Evolutionary conservation across 2,113 vertebrate species (phyloP).

Genomic region (Rhinichthys klamathensis): DNA sequence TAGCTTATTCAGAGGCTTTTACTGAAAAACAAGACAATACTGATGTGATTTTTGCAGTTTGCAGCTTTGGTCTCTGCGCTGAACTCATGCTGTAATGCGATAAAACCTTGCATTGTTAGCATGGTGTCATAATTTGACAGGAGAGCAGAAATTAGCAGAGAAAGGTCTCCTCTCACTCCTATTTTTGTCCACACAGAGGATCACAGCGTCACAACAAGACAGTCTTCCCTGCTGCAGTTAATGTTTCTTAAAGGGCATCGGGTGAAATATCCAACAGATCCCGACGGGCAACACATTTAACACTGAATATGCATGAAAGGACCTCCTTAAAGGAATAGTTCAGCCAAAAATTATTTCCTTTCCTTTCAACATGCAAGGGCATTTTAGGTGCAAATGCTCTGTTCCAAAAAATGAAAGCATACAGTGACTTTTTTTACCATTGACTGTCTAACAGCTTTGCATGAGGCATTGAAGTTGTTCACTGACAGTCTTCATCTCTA

Average conservation of each 20-base stretch:
- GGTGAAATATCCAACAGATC: conserved; percentile 15
- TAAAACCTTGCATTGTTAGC: conserved; percentile 10
- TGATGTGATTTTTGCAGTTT: neutral
- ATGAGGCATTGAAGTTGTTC: neutral
- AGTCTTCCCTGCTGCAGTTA: neutral
- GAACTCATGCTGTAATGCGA: conserved; percentile 21
- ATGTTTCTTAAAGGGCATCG: conserved; percentile 10
- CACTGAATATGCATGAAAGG: neutral
- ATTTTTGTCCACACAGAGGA: conserved; percentile 3
- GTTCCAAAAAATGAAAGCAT: neutral
- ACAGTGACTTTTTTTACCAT: neutral
- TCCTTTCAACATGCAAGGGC: neutral
- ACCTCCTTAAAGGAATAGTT: neutral
- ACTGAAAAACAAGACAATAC: neutral
- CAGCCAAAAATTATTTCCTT: neutral
- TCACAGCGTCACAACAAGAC: conserved; percentile 19
- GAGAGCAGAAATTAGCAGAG: conserved; percentile 21
- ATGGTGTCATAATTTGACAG: conserved; percentile 17
- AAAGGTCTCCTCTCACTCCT: conserved; percentile 1
- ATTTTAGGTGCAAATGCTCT: neutral
- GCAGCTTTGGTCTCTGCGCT: neutral
- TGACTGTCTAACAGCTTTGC: neutral
- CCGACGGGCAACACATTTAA: neutral
- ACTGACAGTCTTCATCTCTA: neutral
- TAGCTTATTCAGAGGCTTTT: neutral